Base-by-base conservation (phyloP, 2,888 invertebrate genomes). In the Trichopoda pennipes region DNA sequence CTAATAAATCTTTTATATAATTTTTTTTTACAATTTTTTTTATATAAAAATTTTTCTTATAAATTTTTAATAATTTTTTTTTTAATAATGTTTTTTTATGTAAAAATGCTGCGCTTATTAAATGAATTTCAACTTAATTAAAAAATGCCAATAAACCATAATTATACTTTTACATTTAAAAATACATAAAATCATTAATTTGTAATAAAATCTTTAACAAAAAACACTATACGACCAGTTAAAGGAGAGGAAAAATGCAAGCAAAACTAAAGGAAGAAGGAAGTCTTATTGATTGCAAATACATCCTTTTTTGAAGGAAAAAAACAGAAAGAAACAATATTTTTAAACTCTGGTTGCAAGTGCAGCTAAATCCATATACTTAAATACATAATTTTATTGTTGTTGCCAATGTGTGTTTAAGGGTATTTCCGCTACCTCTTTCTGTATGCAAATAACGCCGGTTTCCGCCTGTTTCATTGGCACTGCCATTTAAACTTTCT, bases 251-350 rank as follows among this genome's bases (percentile, higher is more conserved):
- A 61, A 3, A 47, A 0, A 8, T 17, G 0, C 16, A 47, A 28
- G 17, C 7, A 44, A 28, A 12, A 47, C 10, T 14, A 51, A 51
- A 8, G 21, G 51, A 51, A 66, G 53, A 14, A 53, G 51, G 10
- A 66, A n/a, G 35, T 51, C 19, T 51, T 51, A 35, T 66, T 35
- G 2, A 38, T 12, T 51, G 10, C 51, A 66, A 64, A 51, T 47
- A 17, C 14, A 63, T 10, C 4, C 44, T 38, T 38, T 38, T 38
- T 14, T 1, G 38, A 14, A 38, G 10, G n/a, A n/a, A 44, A 44
- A 44, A 12, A 44, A 16, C 42, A 16, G 42, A 35, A 35, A 35
- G 10, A 10, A 35, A 35, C 3, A 35, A 35, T 10, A 35, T 10
- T 9, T 8, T 1, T 35, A 35, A 35, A 35, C 38, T 38, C 38